phyloP scores from a whole-genome alignment of 1,140 invertebrate genomes.

The Leptopilina boulardi region DNA sequence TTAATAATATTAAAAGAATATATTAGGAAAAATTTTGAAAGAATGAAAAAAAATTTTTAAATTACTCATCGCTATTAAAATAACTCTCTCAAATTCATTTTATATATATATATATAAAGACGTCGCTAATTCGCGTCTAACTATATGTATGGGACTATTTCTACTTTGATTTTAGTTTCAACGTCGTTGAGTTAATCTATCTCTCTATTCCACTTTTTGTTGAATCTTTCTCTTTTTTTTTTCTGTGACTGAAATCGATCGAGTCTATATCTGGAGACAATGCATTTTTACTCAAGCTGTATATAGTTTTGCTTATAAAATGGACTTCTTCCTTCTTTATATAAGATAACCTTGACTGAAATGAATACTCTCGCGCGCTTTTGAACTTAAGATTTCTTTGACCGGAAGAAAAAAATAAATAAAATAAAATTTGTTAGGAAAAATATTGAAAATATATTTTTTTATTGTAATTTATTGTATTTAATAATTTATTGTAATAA shows the following conservation, averaged over 20 bases:
- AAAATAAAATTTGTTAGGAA: not conserved
- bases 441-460: no score
- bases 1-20: no score
- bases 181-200: not conserved
- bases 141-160: not conserved
- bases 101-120: not conserved
- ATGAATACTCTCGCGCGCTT: conserved; percentile 34
- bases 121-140: not conserved
- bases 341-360: conserved; percentile 42
- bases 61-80: no score
- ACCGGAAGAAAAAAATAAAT: not conserved
- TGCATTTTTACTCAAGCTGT: conserved; percentile 48
- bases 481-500: no score
- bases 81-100: not conserved
- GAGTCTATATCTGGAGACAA: conserved; percentile 24
- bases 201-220: not conserved
- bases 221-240: not conserved
- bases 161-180: not conserved
- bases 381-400: conserved; percentile 29
- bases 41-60: not conserved
- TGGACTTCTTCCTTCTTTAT: conserved; percentile 39
- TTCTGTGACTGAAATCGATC: conserved; percentile 1
- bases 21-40: no score
- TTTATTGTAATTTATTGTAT: no score
- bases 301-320: conserved; percentile 51